A percentile compares a stretch with the other conserved stretches of the same genome.
Evolutionary conservation across 2,888 invertebrate species (phyloP).

Genomic region (Aphodius granarius): DNA sequence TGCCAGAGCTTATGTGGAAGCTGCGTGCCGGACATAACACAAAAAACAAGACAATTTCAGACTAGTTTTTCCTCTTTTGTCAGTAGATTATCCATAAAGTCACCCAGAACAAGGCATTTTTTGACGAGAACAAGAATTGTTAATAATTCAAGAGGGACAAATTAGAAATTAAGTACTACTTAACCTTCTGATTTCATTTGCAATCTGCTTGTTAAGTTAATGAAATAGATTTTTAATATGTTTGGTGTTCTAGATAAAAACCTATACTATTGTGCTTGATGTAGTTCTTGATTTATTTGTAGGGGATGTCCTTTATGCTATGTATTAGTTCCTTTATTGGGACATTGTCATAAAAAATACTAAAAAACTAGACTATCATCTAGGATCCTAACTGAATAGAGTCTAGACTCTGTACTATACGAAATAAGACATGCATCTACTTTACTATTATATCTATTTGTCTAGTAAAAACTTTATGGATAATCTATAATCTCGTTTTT

Average conservation of each 20-base stretch:
- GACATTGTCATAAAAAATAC: no score
- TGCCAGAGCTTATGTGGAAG: slow-evolving; percentile 79
- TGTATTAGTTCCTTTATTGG: no score
- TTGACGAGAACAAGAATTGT: background rate
- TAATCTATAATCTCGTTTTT: slow-evolving; percentile 29
- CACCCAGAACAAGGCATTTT: slow-evolving; percentile 11
- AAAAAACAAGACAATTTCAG: background rate
- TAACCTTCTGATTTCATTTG: no score
- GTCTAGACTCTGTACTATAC: no score
- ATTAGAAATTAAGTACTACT: background rate
- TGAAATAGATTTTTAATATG: no score
- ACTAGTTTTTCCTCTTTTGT: slow-evolving; percentile 36
- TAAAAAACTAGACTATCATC: no score
- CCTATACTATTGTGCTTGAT: no score
- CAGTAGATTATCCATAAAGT: slow-evolving; percentile 42
- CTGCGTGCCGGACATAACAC: slow-evolving; percentile 53
- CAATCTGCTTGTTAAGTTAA: no score
- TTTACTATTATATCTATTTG: slow-evolving; percentile 3
- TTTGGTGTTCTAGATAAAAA: no score
- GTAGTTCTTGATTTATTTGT: no score
- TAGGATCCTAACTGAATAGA: no score
- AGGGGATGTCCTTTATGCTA: no score
- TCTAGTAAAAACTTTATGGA: slow-evolving; percentile 38
- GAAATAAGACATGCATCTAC: slow-evolving; percentile 14
- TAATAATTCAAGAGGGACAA: slow-evolving; percentile 2